These are phyloP conservation scores for Epinotia ramella DNA, from an alignment of 2,888 invertebrate species.

Conservation along the genomic window DNA sequence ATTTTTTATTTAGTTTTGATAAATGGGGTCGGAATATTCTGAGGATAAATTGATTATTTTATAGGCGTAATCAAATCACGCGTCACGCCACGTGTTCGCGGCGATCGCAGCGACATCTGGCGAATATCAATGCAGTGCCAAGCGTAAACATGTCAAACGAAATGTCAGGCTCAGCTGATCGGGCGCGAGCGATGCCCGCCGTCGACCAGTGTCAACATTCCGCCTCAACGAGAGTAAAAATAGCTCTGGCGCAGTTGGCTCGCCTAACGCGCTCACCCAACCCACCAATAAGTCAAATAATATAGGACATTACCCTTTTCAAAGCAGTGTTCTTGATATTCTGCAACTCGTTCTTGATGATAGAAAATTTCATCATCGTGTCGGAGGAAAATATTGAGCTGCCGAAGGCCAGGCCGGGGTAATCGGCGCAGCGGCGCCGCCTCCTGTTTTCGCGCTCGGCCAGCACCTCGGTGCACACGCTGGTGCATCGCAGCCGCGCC, in stretches of 20 bases:
- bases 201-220: conserved; percentile 66
- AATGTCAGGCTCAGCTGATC: conserved; percentile 83
- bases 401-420: conserved; percentile 96
- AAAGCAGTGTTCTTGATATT: conserved; percentile 98
- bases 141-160: conserved; percentile 80
- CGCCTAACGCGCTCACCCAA: conserved; percentile 68
- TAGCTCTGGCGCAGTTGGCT: conserved; percentile 82
- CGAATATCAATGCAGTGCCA: conserved; percentile 60
- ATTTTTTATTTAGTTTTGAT: not conserved
- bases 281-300: conserved; percentile 73
- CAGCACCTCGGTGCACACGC: conserved; percentile 94
- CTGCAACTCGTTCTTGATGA: conserved; percentile 98
- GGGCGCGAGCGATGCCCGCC: conserved; percentile 65
- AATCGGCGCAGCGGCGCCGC: conserved; percentile 93
- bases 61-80: conserved; percentile 16
- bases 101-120: conserved; percentile 73
- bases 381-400: conserved; percentile 97
- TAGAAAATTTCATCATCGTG: conserved; percentile 98
- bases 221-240: conserved; percentile 75
- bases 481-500: conserved; percentile 94
- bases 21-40: not conserved
- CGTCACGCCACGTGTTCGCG: conserved; percentile 39
- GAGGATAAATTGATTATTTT: not conserved
- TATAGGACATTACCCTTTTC: conserved; percentile 93
- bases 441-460: conserved; percentile 93